Conservation (phyloP, 1,140 invertebrate species). For the Nixonia krombeini region DNA sequence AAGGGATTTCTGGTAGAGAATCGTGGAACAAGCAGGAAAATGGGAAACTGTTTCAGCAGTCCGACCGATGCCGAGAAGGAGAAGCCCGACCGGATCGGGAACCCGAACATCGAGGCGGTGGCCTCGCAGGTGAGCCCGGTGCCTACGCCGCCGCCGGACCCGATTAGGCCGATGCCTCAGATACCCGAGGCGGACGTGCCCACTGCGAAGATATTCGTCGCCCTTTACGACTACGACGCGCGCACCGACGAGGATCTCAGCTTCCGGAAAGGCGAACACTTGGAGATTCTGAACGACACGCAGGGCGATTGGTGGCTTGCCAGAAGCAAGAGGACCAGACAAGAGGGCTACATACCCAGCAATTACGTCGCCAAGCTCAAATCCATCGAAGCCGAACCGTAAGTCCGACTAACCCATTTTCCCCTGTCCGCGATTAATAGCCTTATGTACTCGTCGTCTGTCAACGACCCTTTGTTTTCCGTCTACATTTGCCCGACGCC, state of each 20-base stretch:
- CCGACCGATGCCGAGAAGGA: slow-evolving; percentile 76
- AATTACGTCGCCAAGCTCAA: slow-evolving; percentile 99
- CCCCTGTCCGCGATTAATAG: no score
- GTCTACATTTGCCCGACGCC: no score
- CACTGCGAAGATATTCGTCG: slow-evolving; percentile 93
- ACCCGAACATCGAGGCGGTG: slow-evolving; percentile 75
- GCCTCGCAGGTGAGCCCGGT: slow-evolving; percentile 75
- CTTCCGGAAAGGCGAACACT: slow-evolving; percentile 97
- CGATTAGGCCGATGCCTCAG: slow-evolving; percentile 77
- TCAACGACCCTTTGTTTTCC: no score
- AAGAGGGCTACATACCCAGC: slow-evolving; percentile 99
- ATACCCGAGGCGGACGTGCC: slow-evolving; percentile 76
- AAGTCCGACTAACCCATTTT: slow-evolving; percentile 72
- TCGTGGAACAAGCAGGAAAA: no score
- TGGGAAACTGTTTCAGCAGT: slow-evolving; percentile 83
- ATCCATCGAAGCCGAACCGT: slow-evolving; percentile 99
- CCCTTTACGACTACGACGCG: slow-evolving; percentile 98
- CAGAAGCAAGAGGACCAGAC: slow-evolving; percentile 91
- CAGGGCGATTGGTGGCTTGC: slow-evolving; percentile 99
- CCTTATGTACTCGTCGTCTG: not conserved
- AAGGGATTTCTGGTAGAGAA: no score
- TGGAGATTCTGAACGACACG: slow-evolving; percentile 98
- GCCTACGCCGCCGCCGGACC: slow-evolving; percentile 77
- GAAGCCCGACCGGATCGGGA: slow-evolving; percentile 76
- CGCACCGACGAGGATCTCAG: slow-evolving; percentile 98